phyloP scores from a whole-genome alignment of 1,140 invertebrate species.

The Bemisia tabaci region DNA sequence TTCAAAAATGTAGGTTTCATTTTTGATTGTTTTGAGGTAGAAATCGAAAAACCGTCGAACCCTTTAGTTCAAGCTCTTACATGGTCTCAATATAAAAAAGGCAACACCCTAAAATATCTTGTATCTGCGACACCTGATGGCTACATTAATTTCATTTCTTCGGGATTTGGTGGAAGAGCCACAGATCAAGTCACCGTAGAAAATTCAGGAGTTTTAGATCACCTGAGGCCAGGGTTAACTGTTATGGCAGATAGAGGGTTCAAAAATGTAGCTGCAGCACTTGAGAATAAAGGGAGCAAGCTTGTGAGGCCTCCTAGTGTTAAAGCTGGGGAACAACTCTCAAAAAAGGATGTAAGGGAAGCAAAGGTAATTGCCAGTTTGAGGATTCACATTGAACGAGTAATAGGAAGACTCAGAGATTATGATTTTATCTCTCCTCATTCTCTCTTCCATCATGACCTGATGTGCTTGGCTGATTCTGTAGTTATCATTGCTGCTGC shows the following conservation, averaged over 20 bases:
- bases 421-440: conserved; percentile 30
- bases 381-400: conserved; percentile 31
- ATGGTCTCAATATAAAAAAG: conserved; percentile 25
- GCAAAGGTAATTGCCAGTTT: conserved; percentile 31
- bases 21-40: conserved; percentile 12
- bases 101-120: conserved; percentile 31
- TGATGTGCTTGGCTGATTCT: conserved; percentile 24
- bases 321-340: conserved; percentile 13
- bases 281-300: conserved; percentile 21
- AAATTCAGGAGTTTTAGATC: conserved; percentile 25
- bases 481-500: conserved; percentile 23
- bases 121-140: conserved; percentile 31
- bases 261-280: conserved; percentile 26
- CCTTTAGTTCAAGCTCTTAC: conserved; percentile 20
- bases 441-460: conserved; percentile 23
- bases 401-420: conserved; percentile 28
- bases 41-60: conserved; percentile 19
- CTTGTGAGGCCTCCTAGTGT: conserved; percentile 32
- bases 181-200: conserved; percentile 28
- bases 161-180: conserved; percentile 29
- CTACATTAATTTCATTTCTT: conserved; percentile 30
- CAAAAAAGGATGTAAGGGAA: conserved; percentile 26
- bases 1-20: conserved; percentile 7
- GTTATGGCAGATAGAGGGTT: conserved; percentile 31
- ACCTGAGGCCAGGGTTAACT: conserved; percentile 17